Evolutionary conservation across 2,888 invertebrate species (phyloP).

Genomic region (Ametastegia equiseti): DNA sequence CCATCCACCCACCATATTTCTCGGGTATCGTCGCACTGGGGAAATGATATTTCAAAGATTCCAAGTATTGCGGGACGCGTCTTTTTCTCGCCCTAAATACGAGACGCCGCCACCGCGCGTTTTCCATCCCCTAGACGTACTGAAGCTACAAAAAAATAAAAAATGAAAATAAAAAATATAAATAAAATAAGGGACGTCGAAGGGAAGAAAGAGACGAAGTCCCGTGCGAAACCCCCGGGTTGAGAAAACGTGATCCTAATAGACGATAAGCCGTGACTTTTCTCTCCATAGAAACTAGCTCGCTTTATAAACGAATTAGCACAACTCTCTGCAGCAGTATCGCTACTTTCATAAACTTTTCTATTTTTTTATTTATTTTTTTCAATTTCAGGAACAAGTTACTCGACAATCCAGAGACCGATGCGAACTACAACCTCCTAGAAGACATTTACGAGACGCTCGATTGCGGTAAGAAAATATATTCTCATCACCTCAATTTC

Average conservation of each 20-base stretch:
- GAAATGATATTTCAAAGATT: conserved; percentile 42
- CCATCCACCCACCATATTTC: neutral
- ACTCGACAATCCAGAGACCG: conserved; percentile 81
- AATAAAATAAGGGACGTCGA: neutral
- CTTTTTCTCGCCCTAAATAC: conserved; percentile 23
- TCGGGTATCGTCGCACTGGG: neutral
- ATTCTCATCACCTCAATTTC: too few relatives aligned
- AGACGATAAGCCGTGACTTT: conserved; percentile 39
- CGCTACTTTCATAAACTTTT: neutral
- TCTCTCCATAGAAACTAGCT: conserved; percentile 14
- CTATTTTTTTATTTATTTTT: conserved; percentile 41
- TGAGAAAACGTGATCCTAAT: conserved; percentile 43
- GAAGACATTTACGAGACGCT: conserved; percentile 86
- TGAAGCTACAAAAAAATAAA: neutral
- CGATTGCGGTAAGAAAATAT: conserved; percentile 79
- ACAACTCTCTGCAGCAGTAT: neutral
- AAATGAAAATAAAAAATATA: neutral
- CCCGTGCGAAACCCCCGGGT: neutral
- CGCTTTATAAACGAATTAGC: conserved; percentile 42
- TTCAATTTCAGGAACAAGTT: conserved; percentile 80
- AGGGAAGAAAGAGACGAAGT: neutral
- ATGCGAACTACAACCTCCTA: conserved; percentile 84
- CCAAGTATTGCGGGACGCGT: conserved; percentile 22
- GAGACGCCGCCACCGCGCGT: neutral
- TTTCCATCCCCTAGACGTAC: neutral